Base-by-base conservation (phyloP, 1,140 invertebrate genomes). In the Fopius arisanus region DNA sequence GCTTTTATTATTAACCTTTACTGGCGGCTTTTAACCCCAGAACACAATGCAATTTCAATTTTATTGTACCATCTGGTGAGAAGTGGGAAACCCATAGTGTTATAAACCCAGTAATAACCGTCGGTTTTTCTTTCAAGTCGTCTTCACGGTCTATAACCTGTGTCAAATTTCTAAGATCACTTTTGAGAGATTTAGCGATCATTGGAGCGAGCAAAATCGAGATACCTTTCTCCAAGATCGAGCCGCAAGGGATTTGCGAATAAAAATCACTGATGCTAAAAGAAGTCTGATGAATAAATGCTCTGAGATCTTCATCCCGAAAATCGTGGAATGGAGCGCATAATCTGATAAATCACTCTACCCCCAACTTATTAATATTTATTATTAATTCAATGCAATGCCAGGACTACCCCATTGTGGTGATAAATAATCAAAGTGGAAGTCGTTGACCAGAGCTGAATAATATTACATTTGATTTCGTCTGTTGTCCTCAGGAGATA, bases 341-440 rank as follows among this genome's bases (percentile, higher is more conserved):
- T 59, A 59, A 59, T 59, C 19, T 26, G 54, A 59, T 59, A 59
- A 59, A 26, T 59, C 54, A 26, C 26, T 23, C 5, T 5, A 26
- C 10, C 54, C 54, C 54, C 51, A 54, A 48, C 43, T 26, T 26
- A 26, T 59, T 26, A 59, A 59, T 28, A 59, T 28, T 26, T 28
- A 59, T 51, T 14, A 29, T 28, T 37, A 74, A 67, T n/a, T 59
- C 54, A 75, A 67, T 77, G 76, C 68, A 75, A 59, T 59, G 10
- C 21, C 21, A 21, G 28, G 23, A 21, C 2, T 48, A 29, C 16
- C 3, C 28, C 19, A 54, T 31, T 31, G 9, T 5, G 21, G 78
- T 78, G 80, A 83, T 82, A 81, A 83, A 81, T 83, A 83, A 85
- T 85, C 78, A 81, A 83, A 79, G 59, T 40, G 37, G 73, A 37